phyloP scores from a whole-genome alignment of 1,140 invertebrate species.

The Diachasma alloeum region DNA sequence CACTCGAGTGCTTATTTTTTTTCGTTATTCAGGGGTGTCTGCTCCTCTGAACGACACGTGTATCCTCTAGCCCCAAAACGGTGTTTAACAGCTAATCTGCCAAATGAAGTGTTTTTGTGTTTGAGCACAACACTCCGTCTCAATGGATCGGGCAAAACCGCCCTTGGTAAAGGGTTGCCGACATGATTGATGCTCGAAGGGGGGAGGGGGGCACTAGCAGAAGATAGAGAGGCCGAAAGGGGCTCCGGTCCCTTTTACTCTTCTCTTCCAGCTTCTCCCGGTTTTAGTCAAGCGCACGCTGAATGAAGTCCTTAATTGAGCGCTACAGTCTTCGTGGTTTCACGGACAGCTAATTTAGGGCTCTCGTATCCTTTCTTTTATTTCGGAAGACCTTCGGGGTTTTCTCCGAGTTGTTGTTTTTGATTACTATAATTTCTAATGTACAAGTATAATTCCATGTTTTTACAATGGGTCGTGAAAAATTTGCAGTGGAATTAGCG shows the following conservation, averaged over 20 bases:
- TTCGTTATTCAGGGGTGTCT: not conserved
- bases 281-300: constrained; percentile 54
- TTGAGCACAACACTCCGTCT: constrained; percentile 64
- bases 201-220: constrained; percentile 5
- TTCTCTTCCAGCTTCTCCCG: constrained; percentile 46
- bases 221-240: not conserved
- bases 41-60: constrained; percentile 3
- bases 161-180: constrained; percentile 63
- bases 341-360: constrained; percentile 60
- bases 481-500: not conserved
- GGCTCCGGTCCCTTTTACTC: not conserved
- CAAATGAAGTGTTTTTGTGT: constrained; percentile 67
- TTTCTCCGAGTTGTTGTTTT: not conserved
- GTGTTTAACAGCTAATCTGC: constrained; percentile 66
- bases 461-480: no score
- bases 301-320: constrained; percentile 63
- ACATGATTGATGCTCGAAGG: constrained; percentile 65
- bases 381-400: not conserved
- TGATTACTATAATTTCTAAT: not conserved
- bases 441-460: no score
- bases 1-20: not conserved
- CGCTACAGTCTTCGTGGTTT: constrained; percentile 58
- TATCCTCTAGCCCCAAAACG: constrained; percentile 36
- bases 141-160: constrained; percentile 61
- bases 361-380: constrained; percentile 18